Evolutionary conservation across 2,888 invertebrate genomes (phyloP).

Genomic region (Chymomyza caudatula): DNA sequence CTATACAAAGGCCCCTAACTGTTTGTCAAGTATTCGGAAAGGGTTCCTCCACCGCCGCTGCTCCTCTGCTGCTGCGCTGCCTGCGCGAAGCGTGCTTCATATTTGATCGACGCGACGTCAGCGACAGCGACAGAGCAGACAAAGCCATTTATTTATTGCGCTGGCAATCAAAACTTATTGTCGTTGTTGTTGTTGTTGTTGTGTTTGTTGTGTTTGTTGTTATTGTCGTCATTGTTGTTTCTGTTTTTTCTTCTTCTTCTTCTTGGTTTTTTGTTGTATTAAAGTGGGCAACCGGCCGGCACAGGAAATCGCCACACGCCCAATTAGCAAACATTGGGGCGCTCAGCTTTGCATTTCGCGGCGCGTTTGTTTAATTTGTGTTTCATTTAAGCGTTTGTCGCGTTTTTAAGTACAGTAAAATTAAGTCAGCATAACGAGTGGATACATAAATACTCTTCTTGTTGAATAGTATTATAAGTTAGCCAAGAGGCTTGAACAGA

Average conservation of each 20-base stretch:
- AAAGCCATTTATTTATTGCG: constrained; percentile 61
- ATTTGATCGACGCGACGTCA: background rate
- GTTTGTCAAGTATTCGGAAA: background rate
- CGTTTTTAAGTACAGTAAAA: constrained; percentile 16
- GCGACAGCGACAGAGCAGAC: constrained; percentile 34
- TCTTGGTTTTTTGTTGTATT: too few species aligned
- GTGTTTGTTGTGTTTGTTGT: background rate
- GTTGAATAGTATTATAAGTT: too few species aligned
- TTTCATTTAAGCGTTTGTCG: constrained; percentile 14
- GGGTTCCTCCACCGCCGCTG: background rate
- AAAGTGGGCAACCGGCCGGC: background rate
- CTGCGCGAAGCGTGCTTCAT: constrained; percentile 1
- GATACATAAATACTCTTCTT: background rate
- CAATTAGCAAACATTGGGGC: constrained; percentile 61
- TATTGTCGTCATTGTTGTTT: background rate
- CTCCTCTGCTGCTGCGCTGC: background rate
- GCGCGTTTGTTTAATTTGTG: constrained; percentile 67
- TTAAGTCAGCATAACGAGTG: constrained; percentile 28
- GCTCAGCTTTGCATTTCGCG: constrained; percentile 29
- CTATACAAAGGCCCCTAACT: constrained; percentile 4
- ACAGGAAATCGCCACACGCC: constrained; percentile 72
- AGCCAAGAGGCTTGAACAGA: too few species aligned
- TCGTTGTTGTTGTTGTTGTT: constrained; percentile 35
- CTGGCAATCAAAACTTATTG: constrained; percentile 68
- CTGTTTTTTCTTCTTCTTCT: too few species aligned